phyloP scores from a whole-genome alignment of 2,797 vertebrate species.

The Falco columbarius region DNA sequence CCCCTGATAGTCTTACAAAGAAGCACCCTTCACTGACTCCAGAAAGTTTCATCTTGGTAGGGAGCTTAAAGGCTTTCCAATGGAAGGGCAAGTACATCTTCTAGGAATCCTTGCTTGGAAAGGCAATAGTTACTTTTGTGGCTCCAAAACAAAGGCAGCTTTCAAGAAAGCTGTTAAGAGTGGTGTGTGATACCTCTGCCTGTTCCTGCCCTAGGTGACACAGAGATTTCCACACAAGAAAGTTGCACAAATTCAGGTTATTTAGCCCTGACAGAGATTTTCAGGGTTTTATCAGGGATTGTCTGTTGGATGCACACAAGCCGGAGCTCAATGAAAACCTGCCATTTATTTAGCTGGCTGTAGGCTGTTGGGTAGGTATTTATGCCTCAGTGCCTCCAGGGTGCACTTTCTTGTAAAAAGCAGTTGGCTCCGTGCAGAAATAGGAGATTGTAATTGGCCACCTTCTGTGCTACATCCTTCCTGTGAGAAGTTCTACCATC shows the following conservation, averaged over 20 bases:
- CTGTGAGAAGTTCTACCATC: neutral
- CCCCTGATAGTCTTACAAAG: fast-evolving
- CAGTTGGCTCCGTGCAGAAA: neutral
- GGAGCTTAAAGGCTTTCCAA: neutral
- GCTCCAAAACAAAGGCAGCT: neutral
- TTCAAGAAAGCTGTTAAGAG: neutral
- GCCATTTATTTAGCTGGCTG: neutral
- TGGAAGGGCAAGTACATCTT: neutral
- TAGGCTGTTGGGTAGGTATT: neutral
- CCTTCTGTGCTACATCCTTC: neutral
- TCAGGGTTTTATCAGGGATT: neutral
- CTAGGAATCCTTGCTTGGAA: neutral
- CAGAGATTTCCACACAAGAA: neutral
- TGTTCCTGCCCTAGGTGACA: neutral
- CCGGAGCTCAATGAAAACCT: neutral
- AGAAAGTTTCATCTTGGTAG: neutral
- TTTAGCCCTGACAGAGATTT: neutral
- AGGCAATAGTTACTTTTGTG: neutral
- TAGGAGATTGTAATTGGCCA: neutral
- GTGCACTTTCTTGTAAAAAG: neutral
- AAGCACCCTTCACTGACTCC: neutral
- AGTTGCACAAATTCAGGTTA: neutral
- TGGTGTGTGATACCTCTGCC: neutral
- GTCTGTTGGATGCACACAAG: neutral
- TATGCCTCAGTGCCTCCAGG: neutral